These are phyloP conservation scores for Pentalonia nigronervosa DNA, from an alignment of 1,140 invertebrate genomes.

Conservation along the genomic window DNA sequence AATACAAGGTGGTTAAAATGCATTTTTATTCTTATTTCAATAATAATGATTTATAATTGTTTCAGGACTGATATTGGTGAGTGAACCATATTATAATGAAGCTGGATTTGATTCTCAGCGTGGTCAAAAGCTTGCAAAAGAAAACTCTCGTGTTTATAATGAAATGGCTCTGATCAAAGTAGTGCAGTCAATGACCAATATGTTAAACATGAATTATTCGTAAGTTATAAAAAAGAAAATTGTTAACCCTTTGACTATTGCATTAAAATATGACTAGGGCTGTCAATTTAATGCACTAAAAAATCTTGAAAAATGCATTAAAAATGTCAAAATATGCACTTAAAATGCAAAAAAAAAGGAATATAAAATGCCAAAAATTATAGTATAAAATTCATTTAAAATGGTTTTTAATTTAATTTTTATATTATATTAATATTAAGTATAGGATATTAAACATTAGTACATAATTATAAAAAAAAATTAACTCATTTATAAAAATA, in stretches of 20 bases:
- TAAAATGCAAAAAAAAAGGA: too few species aligned
- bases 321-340: too few species aligned
- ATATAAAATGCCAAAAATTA: too few species aligned
- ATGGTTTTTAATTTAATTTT: too few species aligned
- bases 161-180: constrained; percentile 92
- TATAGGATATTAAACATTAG: too few species aligned
- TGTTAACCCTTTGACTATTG: background rate
- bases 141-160: constrained; percentile 92
- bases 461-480: too few species aligned
- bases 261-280: background rate
- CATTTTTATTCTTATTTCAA: background rate
- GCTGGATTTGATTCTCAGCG: constrained; percentile 94
- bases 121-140: constrained; percentile 85
- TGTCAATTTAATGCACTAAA: too few species aligned
- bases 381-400: too few species aligned
- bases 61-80: constrained; percentile 83
- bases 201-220: constrained; percentile 63
- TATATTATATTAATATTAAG: too few species aligned
- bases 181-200: constrained; percentile 85
- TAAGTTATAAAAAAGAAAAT: constrained; percentile 15
- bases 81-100: constrained; percentile 98
- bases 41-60: constrained; percentile 56
- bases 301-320: too few species aligned
- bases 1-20: constrained; percentile 43
- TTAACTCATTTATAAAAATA: too few species aligned